phyloP scores from a whole-genome alignment of 2,113 vertebrate species.

The Dinomys branickii region DNA sequence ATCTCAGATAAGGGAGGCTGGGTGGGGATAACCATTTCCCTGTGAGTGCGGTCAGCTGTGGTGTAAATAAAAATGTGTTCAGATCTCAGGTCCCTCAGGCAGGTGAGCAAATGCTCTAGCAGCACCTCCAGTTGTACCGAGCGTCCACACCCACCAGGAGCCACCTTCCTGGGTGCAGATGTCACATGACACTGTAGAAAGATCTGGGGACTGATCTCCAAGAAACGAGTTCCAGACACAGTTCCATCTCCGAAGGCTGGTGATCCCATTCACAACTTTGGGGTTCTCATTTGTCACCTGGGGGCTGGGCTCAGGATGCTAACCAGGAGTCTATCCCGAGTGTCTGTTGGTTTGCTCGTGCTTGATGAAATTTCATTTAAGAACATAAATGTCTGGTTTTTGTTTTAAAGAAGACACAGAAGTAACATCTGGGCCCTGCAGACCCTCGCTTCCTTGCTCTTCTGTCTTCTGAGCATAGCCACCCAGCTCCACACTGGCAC shows the following conservation, averaged over 20 bases:
- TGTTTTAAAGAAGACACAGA: neutral
- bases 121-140: rapidly evolving
- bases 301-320: rapidly evolving
- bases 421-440: neutral
- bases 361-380: neutral
- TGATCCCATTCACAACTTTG: rapidly evolving
- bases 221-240: rapidly evolving
- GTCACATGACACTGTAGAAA: neutral
- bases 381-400: neutral
- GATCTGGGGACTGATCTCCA: rapidly evolving
- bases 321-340: neutral
- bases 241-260: rapidly evolving
- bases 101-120: neutral
- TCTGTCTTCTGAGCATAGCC: too few relatives aligned
- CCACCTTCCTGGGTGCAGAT: rapidly evolving
- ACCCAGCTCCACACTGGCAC: neutral
- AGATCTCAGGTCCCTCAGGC: neutral
- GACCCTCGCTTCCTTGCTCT: rapidly evolving
- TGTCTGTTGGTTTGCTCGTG: rapidly evolving
- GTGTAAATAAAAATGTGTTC: rapidly evolving
- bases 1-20: neutral
- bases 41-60: rapidly evolving
- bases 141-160: neutral
- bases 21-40: rapidly evolving
- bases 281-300: rapidly evolving